Evolutionary conservation across 2,113 vertebrate genomes (phyloP).

Genomic region (Clarias batrachus): DNA sequence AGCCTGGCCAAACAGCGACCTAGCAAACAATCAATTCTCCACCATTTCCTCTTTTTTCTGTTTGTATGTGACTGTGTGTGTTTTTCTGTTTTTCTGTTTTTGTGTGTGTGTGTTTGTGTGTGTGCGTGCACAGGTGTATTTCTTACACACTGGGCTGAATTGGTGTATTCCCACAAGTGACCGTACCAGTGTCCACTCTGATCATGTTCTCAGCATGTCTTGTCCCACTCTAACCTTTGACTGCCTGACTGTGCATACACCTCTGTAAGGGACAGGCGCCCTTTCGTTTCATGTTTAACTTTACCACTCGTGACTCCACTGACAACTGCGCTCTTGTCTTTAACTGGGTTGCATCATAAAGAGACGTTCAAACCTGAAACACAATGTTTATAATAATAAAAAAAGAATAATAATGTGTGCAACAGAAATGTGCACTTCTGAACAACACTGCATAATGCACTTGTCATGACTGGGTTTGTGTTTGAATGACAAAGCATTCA

Average conservation of each 20-base stretch:
- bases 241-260: not conserved
- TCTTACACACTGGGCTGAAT: not conserved
- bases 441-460: not conserved
- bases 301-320: not conserved
- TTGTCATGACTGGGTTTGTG: not conserved
- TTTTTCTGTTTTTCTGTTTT: not conserved
- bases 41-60: not conserved
- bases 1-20: conserved; percentile 41
- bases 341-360: not conserved
- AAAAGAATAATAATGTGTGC: no score
- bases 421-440: not conserved
- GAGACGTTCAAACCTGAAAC: not conserved
- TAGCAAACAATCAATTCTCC: conserved; percentile 26
- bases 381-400: not conserved
- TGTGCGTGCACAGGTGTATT: not conserved
- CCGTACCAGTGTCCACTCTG: not conserved
- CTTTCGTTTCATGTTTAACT: not conserved
- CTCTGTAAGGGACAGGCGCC: not conserved
- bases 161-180: not conserved
- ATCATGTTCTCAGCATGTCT: not conserved
- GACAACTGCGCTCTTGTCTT: not conserved
- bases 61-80: not conserved
- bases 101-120: not conserved
- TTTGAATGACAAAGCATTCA: not conserved
- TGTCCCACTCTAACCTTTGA: not conserved